A percentile compares a stretch with the other conserved stretches of the same genome.
Conservation (phyloP, 2,113 vertebrate species). For the Haemorhous mexicanus region DNA sequence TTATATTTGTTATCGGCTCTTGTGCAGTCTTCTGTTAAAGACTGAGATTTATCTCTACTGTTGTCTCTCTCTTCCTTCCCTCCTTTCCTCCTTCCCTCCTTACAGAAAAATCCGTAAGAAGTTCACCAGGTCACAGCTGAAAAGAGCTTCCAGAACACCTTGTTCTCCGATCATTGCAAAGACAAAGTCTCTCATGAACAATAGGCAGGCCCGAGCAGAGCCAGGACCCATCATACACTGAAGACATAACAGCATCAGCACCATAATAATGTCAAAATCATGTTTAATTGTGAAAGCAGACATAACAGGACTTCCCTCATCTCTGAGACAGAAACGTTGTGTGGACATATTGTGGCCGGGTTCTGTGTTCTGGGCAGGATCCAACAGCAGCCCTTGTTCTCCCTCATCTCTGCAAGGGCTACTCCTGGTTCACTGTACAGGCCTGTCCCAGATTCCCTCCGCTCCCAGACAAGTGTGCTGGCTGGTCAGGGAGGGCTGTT, state of each 20-base stretch:
- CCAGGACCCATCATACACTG: slow-evolving; percentile 45
- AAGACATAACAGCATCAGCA: slow-evolving; percentile 46
- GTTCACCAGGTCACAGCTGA: slow-evolving; percentile 64
- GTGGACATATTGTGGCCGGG: not conserved
- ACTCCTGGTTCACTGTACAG: slow-evolving; percentile 9
- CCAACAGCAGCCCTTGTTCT: slow-evolving; percentile 31
- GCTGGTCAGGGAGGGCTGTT: not conserved
- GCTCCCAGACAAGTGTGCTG: not conserved
- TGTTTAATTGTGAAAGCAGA: slow-evolving; percentile 15
- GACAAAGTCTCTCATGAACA: slow-evolving; percentile 49
- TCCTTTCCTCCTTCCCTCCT: slow-evolving; percentile 8
- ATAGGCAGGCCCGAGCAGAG: slow-evolving; percentile 44
- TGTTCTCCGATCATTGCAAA: slow-evolving; percentile 49
- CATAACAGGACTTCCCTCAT: not conserved
- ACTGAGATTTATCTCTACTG: slow-evolving; percentile 21
- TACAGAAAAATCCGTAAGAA: slow-evolving; percentile 71
- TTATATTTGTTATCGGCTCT: not conserved
- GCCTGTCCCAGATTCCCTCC: fast-evolving
- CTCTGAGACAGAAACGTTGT: not conserved
- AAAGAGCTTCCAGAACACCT: slow-evolving; percentile 69
- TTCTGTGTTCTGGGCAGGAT: slow-evolving; percentile 15
- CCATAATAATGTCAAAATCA: not conserved
- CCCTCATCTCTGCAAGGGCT: not conserved
- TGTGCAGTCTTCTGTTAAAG: slow-evolving; percentile 1
- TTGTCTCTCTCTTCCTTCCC: slow-evolving; percentile 28